A percentile compares a stretch with the other conserved stretches of the same genome.
Conservation (phyloP, 2,888 invertebrate species). For the Isotomurus palustris region DNA sequence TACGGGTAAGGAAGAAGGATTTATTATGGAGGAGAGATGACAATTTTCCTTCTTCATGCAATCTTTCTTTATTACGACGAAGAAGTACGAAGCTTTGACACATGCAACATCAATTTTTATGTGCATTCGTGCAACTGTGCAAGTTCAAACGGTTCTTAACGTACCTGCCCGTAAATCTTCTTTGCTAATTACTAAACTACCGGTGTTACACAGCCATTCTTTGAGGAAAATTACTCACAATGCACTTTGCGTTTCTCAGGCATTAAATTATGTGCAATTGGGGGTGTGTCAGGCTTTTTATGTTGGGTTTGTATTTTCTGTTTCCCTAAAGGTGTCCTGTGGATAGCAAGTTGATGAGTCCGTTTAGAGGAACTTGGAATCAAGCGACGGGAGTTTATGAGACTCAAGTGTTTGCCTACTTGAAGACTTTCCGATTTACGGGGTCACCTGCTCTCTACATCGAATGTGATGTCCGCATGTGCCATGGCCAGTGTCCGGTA, state of each 20-base stretch:
- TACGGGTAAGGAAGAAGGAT: slow-evolving; percentile 77
- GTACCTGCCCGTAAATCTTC: no score
- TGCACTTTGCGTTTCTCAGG: neutral
- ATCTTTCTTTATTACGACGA: no score
- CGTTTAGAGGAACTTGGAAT: slow-evolving; percentile 84
- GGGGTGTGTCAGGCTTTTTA: neutral
- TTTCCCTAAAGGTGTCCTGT: slow-evolving; percentile 68
- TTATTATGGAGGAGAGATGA: no score
- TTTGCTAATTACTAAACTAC: no score
- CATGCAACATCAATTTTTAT: no score
- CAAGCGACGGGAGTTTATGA: slow-evolving; percentile 84
- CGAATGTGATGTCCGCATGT: slow-evolving; percentile 92
- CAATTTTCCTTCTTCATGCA: no score
- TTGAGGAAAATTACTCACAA: no score
- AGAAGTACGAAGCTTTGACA: no score
- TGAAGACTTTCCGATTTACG: slow-evolving; percentile 91
- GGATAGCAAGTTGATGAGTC: slow-evolving; percentile 84
- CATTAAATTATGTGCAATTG: no score
- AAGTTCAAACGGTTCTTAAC: no score
- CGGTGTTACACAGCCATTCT: no score
- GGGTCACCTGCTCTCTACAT: slow-evolving; percentile 90
- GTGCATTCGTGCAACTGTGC: no score
- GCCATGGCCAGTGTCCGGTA: slow-evolving; percentile 90
- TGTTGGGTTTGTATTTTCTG: neutral
- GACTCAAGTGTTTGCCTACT: slow-evolving; percentile 89